Conservation (phyloP, 2,113 vertebrate genomes). For the Oenanthe oenanthe region DNA sequence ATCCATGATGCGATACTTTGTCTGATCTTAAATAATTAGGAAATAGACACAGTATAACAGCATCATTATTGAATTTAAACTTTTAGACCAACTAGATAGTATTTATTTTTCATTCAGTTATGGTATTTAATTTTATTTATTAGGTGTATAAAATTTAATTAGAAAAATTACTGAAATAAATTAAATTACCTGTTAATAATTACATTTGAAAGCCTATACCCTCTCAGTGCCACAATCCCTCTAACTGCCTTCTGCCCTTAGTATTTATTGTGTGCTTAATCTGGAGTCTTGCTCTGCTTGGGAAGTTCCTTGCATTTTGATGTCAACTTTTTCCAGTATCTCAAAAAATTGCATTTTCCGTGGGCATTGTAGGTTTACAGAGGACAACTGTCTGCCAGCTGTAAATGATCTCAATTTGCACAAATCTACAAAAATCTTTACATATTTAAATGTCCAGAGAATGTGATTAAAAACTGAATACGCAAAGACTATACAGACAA, state of each 20-base stretch:
- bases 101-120: background rate
- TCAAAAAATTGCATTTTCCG: background rate
- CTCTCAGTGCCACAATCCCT: background rate
- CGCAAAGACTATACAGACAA: background rate
- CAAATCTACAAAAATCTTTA: background rate
- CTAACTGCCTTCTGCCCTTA: background rate
- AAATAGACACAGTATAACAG: too few species aligned
- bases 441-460: background rate
- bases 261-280: background rate
- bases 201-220: background rate
- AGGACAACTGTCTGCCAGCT: background rate
- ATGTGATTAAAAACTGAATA: background rate
- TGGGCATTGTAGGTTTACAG: background rate
- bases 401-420: background rate
- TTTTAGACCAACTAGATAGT: background rate
- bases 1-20: too few species aligned
- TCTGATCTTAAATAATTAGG: too few species aligned
- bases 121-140: background rate
- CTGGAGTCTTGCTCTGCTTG: background rate
- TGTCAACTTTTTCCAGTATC: background rate
- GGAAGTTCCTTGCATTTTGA: background rate
- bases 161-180: background rate
- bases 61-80: background rate
- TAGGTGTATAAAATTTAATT: background rate
- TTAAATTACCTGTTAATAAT: background rate